A percentile compares a stretch with the other conserved stretches of the same genome.
Conservation (phyloP, 2,113 vertebrate genomes). For the Chinchilla lanigera region DNA sequence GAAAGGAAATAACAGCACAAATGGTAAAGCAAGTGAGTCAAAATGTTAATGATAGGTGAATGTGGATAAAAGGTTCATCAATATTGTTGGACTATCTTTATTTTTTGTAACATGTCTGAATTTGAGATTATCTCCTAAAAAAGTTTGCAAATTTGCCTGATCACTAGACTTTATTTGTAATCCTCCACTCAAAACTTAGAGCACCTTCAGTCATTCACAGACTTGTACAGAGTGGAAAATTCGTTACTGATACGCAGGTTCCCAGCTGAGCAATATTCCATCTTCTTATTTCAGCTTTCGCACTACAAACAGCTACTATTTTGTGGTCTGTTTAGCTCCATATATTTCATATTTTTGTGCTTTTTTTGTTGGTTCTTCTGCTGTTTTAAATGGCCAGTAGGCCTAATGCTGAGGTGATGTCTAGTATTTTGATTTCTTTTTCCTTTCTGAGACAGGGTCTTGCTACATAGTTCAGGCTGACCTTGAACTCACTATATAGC, state of each 20-base stretch:
- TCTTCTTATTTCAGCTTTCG: neutral
- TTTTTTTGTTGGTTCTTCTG: neutral
- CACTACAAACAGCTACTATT: neutral
- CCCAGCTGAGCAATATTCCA: neutral
- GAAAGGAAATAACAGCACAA: neutral
- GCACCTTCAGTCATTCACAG: neutral
- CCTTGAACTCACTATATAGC: no score
- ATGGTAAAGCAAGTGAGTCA: neutral
- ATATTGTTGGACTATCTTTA: neutral
- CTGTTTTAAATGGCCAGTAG: neutral
- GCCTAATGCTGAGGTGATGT: neutral
- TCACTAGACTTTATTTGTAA: neutral
- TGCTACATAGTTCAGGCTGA: no score
- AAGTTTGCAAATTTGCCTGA: neutral
- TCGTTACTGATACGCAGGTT: rapidly evolving
- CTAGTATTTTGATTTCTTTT: no score
- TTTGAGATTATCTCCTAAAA: neutral
- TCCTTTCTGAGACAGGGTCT: no score
- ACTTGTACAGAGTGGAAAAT: neutral
- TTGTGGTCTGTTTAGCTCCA: neutral
- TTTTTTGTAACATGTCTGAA: neutral
- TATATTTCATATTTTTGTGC: neutral
- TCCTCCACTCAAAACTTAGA: neutral
- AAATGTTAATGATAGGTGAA: neutral
- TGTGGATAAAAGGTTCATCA: neutral